phyloP scores from a whole-genome alignment of 2,113 vertebrate species.

The Camelus bactrianus region DNA sequence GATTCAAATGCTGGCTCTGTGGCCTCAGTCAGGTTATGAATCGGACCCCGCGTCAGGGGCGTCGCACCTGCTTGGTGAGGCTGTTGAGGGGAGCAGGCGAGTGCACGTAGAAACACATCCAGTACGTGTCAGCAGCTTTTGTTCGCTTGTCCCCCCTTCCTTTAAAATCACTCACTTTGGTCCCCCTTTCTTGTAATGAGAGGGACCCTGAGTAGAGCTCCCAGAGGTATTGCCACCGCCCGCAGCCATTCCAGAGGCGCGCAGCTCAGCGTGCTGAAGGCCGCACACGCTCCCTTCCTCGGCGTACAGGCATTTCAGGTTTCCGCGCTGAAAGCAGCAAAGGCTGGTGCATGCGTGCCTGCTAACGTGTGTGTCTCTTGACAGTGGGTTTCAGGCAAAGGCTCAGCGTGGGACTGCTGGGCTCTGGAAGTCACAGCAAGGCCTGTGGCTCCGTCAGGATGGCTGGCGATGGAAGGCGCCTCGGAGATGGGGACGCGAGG shows the following conservation, averaged over 20 bases:
- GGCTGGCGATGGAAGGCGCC: neutral
- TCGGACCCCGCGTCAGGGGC: no score
- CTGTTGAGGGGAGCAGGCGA: neutral
- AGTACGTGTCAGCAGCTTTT: neutral
- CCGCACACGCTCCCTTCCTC: neutral
- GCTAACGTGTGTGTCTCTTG: neutral
- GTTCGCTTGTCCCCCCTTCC: neutral
- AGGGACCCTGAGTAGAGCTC: neutral
- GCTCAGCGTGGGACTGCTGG: neutral
- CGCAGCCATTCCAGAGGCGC: neutral
- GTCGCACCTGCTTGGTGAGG: neutral
- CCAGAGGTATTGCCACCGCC: neutral
- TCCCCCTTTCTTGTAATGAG: neutral
- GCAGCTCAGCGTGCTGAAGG: neutral
- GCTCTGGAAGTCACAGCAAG: neutral
- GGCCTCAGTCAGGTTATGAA: neutral
- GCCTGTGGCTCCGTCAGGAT: neutral
- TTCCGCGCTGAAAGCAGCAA: neutral
- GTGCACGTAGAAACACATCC: neutral
- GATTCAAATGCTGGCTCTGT: neutral
- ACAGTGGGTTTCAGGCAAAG: neutral
- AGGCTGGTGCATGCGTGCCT: fast-evolving
- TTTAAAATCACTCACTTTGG: neutral
- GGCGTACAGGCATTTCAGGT: neutral
- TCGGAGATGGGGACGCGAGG: neutral